Evolutionary conservation across 2,113 vertebrate genomes (phyloP).

Genomic region (Hyla sarda): DNA sequence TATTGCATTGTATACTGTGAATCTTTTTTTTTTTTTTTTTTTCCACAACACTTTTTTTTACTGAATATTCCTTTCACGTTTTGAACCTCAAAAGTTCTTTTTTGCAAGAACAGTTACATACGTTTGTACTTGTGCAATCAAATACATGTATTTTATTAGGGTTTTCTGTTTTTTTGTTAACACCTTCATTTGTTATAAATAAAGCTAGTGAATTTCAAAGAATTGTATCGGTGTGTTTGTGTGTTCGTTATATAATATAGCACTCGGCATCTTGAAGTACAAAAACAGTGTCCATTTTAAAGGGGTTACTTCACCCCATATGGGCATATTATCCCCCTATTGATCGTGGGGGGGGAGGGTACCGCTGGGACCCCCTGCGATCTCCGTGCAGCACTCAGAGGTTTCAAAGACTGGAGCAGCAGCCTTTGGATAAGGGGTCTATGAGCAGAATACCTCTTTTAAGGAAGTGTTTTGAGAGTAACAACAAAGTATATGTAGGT

Average conservation of each 20-base stretch:
- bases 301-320: too few species aligned
- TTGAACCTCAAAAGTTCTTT: neutral
- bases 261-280: too few species aligned
- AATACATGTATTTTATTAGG: conserved; percentile 10
- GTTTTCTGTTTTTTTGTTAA: neutral
- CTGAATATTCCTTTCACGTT: neutral
- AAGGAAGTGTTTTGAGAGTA: too few species aligned
- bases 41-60: neutral
- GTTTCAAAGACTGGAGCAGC: too few species aligned
- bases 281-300: too few species aligned
- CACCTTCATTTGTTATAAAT: conserved; percentile 14
- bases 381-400: too few species aligned
- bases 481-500: too few species aligned
- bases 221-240: neutral
- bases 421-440: too few species aligned
- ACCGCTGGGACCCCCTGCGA: too few species aligned
- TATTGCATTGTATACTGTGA: neutral
- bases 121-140: conserved; percentile 9
- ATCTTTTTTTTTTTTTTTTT: neutral
- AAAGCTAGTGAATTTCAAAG: conserved; percentile 8
- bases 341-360: too few species aligned
- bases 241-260: neutral
- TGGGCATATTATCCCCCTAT: too few species aligned
- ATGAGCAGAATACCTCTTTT: too few species aligned
- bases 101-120: neutral